phyloP scores from a whole-genome alignment of 2,797 vertebrate species.

The Enteromius mattozi region DNA sequence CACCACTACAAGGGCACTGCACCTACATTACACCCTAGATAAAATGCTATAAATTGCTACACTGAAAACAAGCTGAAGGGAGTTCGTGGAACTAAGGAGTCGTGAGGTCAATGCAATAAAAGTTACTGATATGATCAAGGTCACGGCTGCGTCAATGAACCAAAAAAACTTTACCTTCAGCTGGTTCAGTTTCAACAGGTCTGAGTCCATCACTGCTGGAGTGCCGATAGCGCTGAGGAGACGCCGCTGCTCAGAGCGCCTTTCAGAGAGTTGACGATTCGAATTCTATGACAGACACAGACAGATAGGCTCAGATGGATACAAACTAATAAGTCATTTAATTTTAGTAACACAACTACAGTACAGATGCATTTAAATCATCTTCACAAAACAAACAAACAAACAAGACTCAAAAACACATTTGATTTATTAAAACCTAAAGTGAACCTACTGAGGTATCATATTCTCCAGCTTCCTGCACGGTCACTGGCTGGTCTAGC shows the following conservation, averaged over 20 bases:
- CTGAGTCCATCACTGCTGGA: constrained; percentile 87
- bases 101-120: not conserved
- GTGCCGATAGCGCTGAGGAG: constrained; percentile 90
- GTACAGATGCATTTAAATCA: not conserved
- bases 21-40: not conserved
- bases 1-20: not conserved
- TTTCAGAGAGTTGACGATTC: constrained; percentile 87
- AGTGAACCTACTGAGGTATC: constrained; percentile 76
- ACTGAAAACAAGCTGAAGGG: not conserved
- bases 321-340: not conserved
- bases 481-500: constrained; percentile 84
- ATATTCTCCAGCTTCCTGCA: constrained; percentile 81
- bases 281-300: constrained; percentile 76
- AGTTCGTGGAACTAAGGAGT: not conserved
- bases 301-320: not conserved
- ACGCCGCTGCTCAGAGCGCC: constrained; percentile 90
- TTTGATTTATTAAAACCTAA: not conserved
- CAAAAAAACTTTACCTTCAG: constrained; percentile 82
- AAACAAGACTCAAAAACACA: not conserved
- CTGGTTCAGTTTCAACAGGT: constrained; percentile 92
- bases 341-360: not conserved
- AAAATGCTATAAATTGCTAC: not conserved
- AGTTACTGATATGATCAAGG: constrained; percentile 22
- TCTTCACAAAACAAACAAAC: not conserved
- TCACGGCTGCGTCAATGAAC: not conserved